These are phyloP conservation scores for Hippocampus barbouri DNA, from an alignment of 2,113 vertebrate genomes.

Conservation along the genomic window DNA sequence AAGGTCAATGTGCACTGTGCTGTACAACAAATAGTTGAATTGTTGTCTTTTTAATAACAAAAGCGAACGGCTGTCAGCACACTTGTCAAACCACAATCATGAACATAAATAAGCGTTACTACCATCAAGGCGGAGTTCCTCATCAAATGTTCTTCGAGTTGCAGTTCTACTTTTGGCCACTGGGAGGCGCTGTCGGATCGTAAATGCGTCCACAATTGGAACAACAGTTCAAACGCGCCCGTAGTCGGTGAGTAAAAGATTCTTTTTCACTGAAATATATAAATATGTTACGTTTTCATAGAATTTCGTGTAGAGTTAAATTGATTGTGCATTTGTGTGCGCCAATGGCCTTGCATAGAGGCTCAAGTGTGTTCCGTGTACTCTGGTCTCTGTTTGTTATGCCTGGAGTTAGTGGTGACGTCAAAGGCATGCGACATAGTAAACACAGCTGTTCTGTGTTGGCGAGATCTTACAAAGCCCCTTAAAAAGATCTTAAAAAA, in stretches of 20 bases:
- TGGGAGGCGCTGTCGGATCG: conserved; percentile 48
- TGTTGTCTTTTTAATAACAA: no score
- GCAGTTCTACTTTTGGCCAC: conserved; percentile 43
- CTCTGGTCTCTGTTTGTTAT: no score
- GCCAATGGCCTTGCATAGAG: no score
- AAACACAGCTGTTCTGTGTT: no score
- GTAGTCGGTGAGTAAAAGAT: neutral
- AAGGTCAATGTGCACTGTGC: no score
- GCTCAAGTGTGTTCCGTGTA: no score
- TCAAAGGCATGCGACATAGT: no score
- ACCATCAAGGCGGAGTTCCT: neutral
- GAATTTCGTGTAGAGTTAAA: neutral
- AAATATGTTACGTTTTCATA: neutral
- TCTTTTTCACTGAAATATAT: neutral
- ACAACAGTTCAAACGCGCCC: neutral
- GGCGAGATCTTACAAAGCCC: no score
- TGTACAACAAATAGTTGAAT: no score
- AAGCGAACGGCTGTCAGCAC: neutral
- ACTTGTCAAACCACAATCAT: neutral
- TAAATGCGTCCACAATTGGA: conserved; percentile 20
- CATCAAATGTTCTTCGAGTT: neutral
- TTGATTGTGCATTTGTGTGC: no score
- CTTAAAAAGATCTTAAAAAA: no score
- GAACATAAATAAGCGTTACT: neutral
- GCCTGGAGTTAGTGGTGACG: no score